phyloP scores from a whole-genome alignment of 2,888 invertebrate genomes.

The Hyposoter dolosus region DNA sequence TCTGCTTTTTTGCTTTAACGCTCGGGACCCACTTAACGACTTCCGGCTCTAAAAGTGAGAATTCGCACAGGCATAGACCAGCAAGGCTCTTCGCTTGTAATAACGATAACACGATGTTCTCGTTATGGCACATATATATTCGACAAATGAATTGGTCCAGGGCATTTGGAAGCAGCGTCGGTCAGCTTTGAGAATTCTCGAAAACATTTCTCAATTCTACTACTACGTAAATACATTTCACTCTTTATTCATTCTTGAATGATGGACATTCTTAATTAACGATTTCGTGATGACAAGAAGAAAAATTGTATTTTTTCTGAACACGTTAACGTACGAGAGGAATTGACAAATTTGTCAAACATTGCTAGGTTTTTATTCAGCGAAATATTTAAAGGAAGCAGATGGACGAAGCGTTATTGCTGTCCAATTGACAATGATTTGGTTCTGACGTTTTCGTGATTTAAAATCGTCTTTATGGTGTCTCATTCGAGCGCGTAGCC shows the following conservation, averaged over 20 bases:
- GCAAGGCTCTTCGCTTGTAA: slow-evolving; percentile 26
- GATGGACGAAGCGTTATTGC: neutral
- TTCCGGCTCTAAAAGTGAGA: slow-evolving; percentile 64
- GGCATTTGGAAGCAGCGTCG: slow-evolving; percentile 32
- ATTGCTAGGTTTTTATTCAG: neutral
- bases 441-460: slow-evolving; percentile 2
- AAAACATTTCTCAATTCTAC: slow-evolving; percentile 28
- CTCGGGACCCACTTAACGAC: slow-evolving; percentile 64
- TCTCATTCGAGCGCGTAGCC: neutral
- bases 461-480: neutral
- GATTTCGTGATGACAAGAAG: neutral
- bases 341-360: neutral
- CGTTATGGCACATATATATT: slow-evolving; percentile 52
- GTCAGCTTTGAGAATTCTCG: slow-evolving; percentile 47
- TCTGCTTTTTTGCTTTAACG: slow-evolving; percentile 16
- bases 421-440: neutral
- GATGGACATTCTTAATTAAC: neutral
- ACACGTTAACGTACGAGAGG: neutral
- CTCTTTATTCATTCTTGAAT: neutral
- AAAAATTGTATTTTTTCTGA: neutral
- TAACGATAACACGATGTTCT: slow-evolving; percentile 61
- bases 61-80: slow-evolving; percentile 37
- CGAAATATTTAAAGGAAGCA: neutral
- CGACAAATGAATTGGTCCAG: slow-evolving; percentile 60
- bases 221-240: neutral